Evolutionary conservation across 2,113 vertebrate genomes (phyloP).

Genomic region (Xiphophorus hellerii): DNA sequence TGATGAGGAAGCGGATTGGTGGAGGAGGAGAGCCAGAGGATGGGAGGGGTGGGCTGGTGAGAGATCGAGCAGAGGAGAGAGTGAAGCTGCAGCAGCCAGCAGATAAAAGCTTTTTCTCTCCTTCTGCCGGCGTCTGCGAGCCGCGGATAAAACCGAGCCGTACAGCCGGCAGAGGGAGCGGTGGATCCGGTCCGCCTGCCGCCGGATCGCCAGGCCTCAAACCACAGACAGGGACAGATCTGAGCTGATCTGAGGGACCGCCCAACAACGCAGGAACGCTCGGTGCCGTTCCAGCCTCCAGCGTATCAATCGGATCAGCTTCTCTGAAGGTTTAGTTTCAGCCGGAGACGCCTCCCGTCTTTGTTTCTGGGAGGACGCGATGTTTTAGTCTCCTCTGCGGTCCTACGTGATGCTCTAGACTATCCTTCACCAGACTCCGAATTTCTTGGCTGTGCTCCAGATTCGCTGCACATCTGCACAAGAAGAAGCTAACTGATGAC

Average conservation of each 20-base stretch:
- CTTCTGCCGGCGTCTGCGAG: constrained; percentile 56
- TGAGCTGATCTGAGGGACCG: constrained; percentile 58
- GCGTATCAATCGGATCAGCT: constrained; percentile 68
- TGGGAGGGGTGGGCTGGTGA: constrained; percentile 66
- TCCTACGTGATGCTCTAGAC: constrained; percentile 27
- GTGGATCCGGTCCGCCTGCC: constrained; percentile 48
- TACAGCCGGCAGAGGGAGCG: constrained; percentile 42
- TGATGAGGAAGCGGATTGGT: constrained; percentile 63
- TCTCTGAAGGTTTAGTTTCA: constrained; percentile 50
- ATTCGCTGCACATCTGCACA: constrained; percentile 24
- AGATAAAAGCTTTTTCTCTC: constrained; percentile 75
- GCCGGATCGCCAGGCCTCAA: constrained; percentile 64
- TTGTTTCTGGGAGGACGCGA: constrained; percentile 22
- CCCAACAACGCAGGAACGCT: constrained; percentile 43
- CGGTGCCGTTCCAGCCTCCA: constrained; percentile 33
- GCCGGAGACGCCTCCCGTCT: constrained; percentile 43
- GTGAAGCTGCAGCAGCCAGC: constrained; percentile 79
- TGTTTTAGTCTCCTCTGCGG: constrained; percentile 18
- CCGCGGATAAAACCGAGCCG: constrained; percentile 60
- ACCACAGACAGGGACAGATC: constrained; percentile 38
- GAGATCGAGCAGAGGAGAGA: constrained; percentile 70
- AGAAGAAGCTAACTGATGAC: constrained; percentile 27
- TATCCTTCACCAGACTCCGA: constrained; percentile 38
- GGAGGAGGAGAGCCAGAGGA: constrained; percentile 60
- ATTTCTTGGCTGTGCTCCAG: constrained; percentile 51